Base-by-base conservation (phyloP, 2,797 vertebrate species). In the Eutrigla gurnardus region DNA sequence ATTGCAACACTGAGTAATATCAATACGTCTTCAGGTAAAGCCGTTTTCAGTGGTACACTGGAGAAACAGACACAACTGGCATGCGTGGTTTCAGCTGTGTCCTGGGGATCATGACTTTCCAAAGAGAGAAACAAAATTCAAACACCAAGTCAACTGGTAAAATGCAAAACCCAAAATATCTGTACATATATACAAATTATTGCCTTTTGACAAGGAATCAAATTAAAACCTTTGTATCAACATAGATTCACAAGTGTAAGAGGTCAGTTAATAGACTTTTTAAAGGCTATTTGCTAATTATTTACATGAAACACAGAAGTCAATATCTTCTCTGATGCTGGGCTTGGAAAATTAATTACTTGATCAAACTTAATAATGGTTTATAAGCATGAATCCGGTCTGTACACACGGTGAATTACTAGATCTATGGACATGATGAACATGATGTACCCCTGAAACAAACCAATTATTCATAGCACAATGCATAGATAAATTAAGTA, bases 141-240 rank as follows among this genome's bases (percentile, higher is more conserved):
- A 89, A 91, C 75, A 86, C 75, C 78, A 86, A 90, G 84, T 75
- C 75, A 87, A 91, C 86, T 55, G 59, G 86, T 78, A 89, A 91
- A 91, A 93, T 77, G 80, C 64, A 70, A 89, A 95, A 89, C 62
- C 62, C 45, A 93, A 90, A 86, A 83, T 92, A 92, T 95, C 96
- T 96, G 91, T 95, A 95, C 94, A 95, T 94, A 95, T 95, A 88
- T 97, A 97, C 97, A 98, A 95, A 96, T 98, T 98, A 99, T 99
- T 98, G 97, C 97, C 97, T 97, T 96, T 94, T 94, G 94, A 96
- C 93, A 96, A 96, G 94, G 93, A 96, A 96, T 96, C 94, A 94
- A 96, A 96, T 95, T 92, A 95, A 96, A 97, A 96, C 91, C 45
- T 96, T 93, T 93, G 92, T 92, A 93, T 93, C 80, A 81, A 92